Percentiles rank a stretch among this genome's conserved stretches.
Evolutionary conservation across 2,888 invertebrate genomes (phyloP).

Genomic region (Troglohyphantes excavatus): DNA sequence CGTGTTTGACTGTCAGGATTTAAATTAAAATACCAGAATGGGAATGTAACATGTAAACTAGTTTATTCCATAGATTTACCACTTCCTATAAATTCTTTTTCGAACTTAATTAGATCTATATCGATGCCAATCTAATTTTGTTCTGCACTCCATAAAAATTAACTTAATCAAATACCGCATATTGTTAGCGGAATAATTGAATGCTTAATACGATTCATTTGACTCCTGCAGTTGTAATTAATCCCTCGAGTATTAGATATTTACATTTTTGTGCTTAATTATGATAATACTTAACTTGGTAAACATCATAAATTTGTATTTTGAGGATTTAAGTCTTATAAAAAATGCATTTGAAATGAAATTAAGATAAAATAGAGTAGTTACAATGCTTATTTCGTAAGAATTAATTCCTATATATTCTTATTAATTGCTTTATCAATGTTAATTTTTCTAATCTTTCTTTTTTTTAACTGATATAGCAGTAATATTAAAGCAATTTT

Average conservation of each 20-base stretch:
- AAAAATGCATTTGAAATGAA: not conserved
- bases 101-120: not conserved
- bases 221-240: too few relatives aligned
- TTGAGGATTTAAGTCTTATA: not conserved
- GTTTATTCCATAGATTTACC: not conserved
- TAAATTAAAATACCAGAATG: not conserved
- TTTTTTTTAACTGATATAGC: too few relatives aligned
- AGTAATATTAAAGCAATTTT: too few relatives aligned
- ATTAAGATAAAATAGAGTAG: not conserved
- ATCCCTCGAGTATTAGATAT: too few relatives aligned
- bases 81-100: not conserved
- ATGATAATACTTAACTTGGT: too few relatives aligned
- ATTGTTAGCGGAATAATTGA: not conserved
- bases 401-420: too few relatives aligned
- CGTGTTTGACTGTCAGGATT: not conserved
- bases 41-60: not conserved
- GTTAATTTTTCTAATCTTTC: too few relatives aligned
- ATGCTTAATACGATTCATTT: not conserved
- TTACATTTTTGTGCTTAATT: too few relatives aligned
- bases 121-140: not conserved
- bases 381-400: too few relatives aligned
- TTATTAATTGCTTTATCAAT: too few relatives aligned
- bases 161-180: not conserved
- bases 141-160: not conserved
- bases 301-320: not conserved